phyloP scores from a whole-genome alignment of 1,140 invertebrate species.

The Pissodes strobi region DNA sequence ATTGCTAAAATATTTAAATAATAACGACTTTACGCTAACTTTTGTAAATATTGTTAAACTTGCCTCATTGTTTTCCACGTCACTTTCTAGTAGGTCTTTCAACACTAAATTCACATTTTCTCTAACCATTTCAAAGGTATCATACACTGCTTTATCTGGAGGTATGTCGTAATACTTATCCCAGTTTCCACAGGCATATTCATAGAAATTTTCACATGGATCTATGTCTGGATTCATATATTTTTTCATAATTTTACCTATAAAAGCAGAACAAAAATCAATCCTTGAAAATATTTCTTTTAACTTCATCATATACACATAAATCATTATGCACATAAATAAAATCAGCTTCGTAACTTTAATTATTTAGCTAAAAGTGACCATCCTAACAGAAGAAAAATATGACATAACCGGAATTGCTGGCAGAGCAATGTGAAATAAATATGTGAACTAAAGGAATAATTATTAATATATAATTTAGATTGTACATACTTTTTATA shows the following conservation, averaged over 20 bases:
- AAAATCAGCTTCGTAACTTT: no score
- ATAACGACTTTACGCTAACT: not conserved
- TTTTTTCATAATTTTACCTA: constrained; percentile 69
- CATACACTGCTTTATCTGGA: constrained; percentile 77
- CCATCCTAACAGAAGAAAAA: no score
- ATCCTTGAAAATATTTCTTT: not conserved
- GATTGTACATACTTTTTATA: no score
- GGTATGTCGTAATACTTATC: constrained; percentile 81
- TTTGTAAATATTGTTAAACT: not conserved
- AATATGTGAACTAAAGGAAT: no score
- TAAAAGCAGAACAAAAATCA: constrained; percentile 21
- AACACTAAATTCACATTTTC: constrained; percentile 74
- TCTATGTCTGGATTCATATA: constrained; percentile 78
- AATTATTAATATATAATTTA: no score
- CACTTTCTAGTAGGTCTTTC: constrained; percentile 67
- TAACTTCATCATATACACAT: not conserved
- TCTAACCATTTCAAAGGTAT: constrained; percentile 80
- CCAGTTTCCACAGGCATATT: constrained; percentile 90
- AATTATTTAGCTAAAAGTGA: no score
- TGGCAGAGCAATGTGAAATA: no score
- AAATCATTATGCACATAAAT: no score
- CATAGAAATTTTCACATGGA: constrained; percentile 91
- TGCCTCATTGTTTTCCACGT: not conserved
- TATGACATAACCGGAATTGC: no score
- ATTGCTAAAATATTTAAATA: not conserved